Evolutionary conservation across 2,113 vertebrate genomes (phyloP).

Genomic region (Notarius lentiginosus): DNA sequence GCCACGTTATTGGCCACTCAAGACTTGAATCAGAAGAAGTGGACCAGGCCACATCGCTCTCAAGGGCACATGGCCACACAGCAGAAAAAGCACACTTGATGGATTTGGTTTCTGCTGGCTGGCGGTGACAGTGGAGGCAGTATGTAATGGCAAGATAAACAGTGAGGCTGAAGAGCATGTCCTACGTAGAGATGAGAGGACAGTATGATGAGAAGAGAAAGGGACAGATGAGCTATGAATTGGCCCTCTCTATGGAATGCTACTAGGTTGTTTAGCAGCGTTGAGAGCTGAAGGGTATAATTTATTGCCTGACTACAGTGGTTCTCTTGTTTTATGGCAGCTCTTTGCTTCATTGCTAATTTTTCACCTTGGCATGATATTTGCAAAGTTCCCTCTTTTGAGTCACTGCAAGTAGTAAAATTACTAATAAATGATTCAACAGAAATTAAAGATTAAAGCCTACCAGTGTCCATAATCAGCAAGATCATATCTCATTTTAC

Average conservation of each 20-base stretch:
- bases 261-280: neutral
- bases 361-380: conserved; percentile 2
- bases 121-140: neutral
- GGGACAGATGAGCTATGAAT: neutral
- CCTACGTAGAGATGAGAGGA: neutral
- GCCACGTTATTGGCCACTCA: conserved; percentile 3
- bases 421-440: conserved; percentile 6
- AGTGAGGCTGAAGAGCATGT: conserved; percentile 2
- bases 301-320: neutral
- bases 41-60: neutral
- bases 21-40: conserved; percentile 1
- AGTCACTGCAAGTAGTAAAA: conserved; percentile 10
- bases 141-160: neutral
- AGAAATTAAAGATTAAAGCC: conserved; percentile 30
- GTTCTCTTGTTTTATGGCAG: neutral
- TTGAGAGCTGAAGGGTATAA: neutral
- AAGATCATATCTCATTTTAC: neutral
- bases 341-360: neutral
- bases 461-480: neutral
- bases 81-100: conserved; percentile 11
- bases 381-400: neutral
- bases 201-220: neutral
- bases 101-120: conserved; percentile 7
- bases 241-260: neutral
- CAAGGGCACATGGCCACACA: conserved; percentile 17